These are phyloP conservation scores for Hylomyscus alleni DNA, from an alignment of 2,797 vertebrate species.

Conservation along the genomic window DNA sequence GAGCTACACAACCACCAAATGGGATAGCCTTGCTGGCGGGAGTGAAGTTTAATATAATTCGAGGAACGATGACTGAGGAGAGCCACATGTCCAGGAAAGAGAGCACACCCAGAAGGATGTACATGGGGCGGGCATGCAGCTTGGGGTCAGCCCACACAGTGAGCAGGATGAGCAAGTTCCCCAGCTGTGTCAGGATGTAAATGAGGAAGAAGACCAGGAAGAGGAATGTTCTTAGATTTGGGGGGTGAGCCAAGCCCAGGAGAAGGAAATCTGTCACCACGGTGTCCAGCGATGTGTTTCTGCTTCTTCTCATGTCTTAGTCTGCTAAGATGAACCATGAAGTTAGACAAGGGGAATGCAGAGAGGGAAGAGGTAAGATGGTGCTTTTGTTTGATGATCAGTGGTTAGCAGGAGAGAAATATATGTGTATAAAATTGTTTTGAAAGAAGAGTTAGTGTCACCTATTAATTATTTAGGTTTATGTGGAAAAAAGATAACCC, in stretches of 20 bases:
- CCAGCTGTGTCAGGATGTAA: slow-evolving; percentile 77
- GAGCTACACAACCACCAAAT: slow-evolving; percentile 72
- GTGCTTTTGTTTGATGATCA: not conserved
- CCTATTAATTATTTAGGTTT: slow-evolving; percentile 1
- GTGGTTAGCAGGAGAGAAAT: not conserved
- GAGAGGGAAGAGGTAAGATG: not conserved
- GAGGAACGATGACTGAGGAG: slow-evolving; percentile 77
- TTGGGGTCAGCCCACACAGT: slow-evolving; percentile 61
- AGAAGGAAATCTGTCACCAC: slow-evolving; percentile 80
- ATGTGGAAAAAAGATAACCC: not conserved
- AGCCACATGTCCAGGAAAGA: slow-evolving; percentile 83
- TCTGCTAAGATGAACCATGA: slow-evolving; percentile 21
- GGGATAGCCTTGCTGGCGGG: slow-evolving; percentile 42
- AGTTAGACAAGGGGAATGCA: not conserved
- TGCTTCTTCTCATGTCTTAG: slow-evolving; percentile 63
- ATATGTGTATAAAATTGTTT: not conserved
- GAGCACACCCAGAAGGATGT: slow-evolving; percentile 80
- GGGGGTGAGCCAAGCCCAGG: slow-evolving; percentile 77
- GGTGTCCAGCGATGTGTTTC: slow-evolving; percentile 62
- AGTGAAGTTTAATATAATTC: slow-evolving; percentile 66
- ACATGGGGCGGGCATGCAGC: slow-evolving; percentile 83
- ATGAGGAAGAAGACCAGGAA: slow-evolving; percentile 80
- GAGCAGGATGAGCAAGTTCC: slow-evolving; percentile 82
- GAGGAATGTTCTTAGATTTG: slow-evolving; percentile 63
- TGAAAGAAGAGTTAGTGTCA: not conserved